phyloP scores from a whole-genome alignment of 2,888 invertebrate species.

The Rhodophaea formosa region DNA sequence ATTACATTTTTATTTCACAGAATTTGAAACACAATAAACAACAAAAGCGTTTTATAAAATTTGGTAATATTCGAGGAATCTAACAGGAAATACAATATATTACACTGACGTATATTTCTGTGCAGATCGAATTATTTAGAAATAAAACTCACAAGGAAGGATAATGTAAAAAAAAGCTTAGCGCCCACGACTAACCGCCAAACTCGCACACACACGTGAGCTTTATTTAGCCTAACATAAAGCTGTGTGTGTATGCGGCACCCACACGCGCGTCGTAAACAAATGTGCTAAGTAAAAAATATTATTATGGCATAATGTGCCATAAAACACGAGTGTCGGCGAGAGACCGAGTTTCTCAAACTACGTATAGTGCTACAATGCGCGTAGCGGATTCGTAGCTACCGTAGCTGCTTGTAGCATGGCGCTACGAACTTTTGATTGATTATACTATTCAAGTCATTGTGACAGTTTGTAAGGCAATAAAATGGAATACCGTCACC shows the following conservation, averaged over 20 bases:
- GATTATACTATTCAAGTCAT: not conserved
- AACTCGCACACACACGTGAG: constrained; percentile 32
- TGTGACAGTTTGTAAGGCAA: not conserved
- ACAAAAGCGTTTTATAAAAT: no score
- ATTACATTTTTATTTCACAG: no score
- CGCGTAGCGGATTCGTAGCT: constrained; percentile 38
- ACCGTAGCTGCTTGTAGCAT: constrained; percentile 26
- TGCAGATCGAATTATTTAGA: not conserved
- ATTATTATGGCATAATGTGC: constrained; percentile 77
- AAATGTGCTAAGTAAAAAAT: constrained; percentile 80
- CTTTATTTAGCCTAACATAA: constrained; percentile 4
- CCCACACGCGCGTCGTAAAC: constrained; percentile 42
- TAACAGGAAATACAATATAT: no score
- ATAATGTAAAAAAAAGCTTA: constrained; percentile 12
- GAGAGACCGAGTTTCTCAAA: constrained; percentile 56
- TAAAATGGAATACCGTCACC: no score
- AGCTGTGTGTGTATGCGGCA: constrained; percentile 3
- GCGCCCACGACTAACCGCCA: constrained; percentile 48
- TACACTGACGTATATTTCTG: no score
- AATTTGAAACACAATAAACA: no score
- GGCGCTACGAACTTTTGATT: constrained; percentile 22
- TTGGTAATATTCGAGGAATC: no score
- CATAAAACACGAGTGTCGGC: constrained; percentile 71
- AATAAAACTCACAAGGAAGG: not conserved
- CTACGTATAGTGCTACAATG: constrained; percentile 30